Conservation (phyloP, 2,888 invertebrate genomes). For the Lasioglossum morio region DNA sequence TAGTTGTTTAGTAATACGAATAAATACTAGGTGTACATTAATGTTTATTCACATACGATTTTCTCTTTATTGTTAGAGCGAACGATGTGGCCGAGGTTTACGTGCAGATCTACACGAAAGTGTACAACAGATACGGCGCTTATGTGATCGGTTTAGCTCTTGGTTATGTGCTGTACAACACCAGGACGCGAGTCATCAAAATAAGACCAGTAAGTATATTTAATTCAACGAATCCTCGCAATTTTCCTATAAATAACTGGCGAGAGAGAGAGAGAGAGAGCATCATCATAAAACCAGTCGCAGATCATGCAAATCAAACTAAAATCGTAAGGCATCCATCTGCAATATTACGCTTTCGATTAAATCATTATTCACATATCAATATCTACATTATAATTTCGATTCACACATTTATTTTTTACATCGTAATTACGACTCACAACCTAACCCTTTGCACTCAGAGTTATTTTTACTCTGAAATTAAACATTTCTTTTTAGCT, state of each 20-base stretch:
- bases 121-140: conserved; percentile 79
- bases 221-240: background rate
- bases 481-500: no score
- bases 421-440: background rate
- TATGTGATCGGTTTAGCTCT: conserved; percentile 81
- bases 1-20: background rate
- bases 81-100: conserved; percentile 73
- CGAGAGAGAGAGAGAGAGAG: background rate
- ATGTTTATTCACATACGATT: background rate
- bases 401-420: no score
- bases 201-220: conserved; percentile 62
- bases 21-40: background rate
- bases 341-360: background rate
- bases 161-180: conserved; percentile 77
- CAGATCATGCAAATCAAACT: background rate
- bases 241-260: background rate
- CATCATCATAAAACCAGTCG: background rate
- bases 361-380: background rate
- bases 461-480: no score
- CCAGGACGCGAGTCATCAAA: conserved; percentile 56
- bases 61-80: conserved; percentile 58
- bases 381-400: background rate
- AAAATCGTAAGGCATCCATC: background rate
- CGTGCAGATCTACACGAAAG: conserved; percentile 75
- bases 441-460: no score